These are phyloP conservation scores for Lycorma delicatula DNA, from an alignment of 1,140 invertebrate genomes.

Conservation along the genomic window DNA sequence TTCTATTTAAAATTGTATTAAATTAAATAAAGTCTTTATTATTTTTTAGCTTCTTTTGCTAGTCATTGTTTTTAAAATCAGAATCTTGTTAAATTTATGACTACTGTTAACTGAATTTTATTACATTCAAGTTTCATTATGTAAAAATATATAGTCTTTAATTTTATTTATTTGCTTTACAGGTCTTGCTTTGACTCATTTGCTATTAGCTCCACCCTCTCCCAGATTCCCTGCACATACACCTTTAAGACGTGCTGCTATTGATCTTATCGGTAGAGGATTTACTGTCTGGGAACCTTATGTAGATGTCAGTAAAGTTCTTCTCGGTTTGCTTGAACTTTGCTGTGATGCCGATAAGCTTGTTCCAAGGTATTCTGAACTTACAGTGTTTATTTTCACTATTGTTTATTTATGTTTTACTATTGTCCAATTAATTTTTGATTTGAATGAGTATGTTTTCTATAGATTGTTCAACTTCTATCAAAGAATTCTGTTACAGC, in stretches of 20 bases:
- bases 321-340: conserved; percentile 84
- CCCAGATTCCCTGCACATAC: conserved; percentile 78
- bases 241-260: conserved; percentile 83
- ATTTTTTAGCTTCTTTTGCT: too few species aligned
- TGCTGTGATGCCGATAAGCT: conserved; percentile 89
- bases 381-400: too few species aligned
- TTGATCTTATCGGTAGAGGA: conserved; percentile 91
- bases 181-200: conserved; percentile 83
- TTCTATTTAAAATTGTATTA: too few species aligned
- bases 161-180: conserved; percentile 28
- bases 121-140: too few species aligned
- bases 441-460: too few species aligned
- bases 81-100: too few species aligned
- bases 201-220: conserved; percentile 79
- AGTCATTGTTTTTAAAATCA: too few species aligned
- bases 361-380: conserved; percentile 68
- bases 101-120: too few species aligned
- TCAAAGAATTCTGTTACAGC: conserved; percentile 41
- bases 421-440: not conserved
- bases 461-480: not conserved
- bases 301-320: conserved; percentile 89
- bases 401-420: too few species aligned
- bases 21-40: too few species aligned
- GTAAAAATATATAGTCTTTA: too few species aligned
- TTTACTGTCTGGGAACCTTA: conserved; percentile 99